Conservation (phyloP, 2,888 invertebrate species). For the Drosophila eohydei region DNA sequence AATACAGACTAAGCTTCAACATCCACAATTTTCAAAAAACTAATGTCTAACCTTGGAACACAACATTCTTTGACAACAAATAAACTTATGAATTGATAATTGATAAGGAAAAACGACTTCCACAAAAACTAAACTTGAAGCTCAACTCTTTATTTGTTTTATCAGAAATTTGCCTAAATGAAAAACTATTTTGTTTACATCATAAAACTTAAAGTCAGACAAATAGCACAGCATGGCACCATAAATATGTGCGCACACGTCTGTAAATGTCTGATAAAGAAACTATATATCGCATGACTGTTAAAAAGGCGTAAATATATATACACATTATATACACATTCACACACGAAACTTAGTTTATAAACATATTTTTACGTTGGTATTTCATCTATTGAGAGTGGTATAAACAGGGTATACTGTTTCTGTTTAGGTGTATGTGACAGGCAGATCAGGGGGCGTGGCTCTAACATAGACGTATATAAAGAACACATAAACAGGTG, state of each 20-base stretch:
- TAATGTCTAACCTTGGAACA: not conserved
- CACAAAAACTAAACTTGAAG: slow-evolving; percentile 6
- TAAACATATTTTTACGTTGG: slow-evolving; percentile 30
- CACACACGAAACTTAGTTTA: slow-evolving; percentile 16
- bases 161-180: slow-evolving; percentile 28
- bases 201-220: slow-evolving; percentile 11
- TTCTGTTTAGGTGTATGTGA: not conserved
- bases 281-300: slow-evolving; percentile 36
- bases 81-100: not conserved
- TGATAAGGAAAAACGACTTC: slow-evolving; percentile 3
- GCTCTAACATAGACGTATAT: too few relatives aligned
- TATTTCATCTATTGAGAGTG: not conserved
- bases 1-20: not conserved
- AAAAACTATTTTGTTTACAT: slow-evolving; percentile 48
- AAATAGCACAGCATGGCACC: slow-evolving; percentile 36
- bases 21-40: not conserved
- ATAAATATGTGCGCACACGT: slow-evolving; percentile 38
- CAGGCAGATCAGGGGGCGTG: not conserved
- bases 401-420: not conserved
- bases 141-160: slow-evolving; percentile 9
- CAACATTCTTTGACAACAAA: not conserved
- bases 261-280: slow-evolving; percentile 40
- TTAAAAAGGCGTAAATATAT: slow-evolving; percentile 17
- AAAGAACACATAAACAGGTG: not conserved
- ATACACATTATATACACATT: slow-evolving; percentile 4